A percentile compares a stretch with the other conserved stretches of the same genome.
Evolutionary conservation across 1,140 invertebrate species (phyloP).

Genomic region (fruit fly (Drosophila melanogaster)): DNA sequence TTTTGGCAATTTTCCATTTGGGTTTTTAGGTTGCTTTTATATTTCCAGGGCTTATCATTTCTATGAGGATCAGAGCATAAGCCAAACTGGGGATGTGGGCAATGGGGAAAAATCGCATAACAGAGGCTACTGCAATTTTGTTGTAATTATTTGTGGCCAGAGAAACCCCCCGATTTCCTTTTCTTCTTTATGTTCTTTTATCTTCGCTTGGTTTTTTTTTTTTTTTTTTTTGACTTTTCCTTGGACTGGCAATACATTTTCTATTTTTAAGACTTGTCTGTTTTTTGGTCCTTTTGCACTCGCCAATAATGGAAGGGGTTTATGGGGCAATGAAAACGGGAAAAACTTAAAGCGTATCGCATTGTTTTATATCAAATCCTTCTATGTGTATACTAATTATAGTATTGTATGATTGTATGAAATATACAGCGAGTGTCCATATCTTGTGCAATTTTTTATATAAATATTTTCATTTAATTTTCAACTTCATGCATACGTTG

Average conservation of each 20-base stretch:
- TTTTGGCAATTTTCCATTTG: constrained; percentile 28
- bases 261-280: constrained; percentile 15
- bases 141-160: constrained; percentile 37
- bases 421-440: too few relatives aligned
- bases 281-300: constrained; percentile 11
- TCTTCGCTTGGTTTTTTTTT: background rate
- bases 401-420: too few relatives aligned
- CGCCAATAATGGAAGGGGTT: background rate
- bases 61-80: background rate
- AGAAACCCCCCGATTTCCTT: background rate
- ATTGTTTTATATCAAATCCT: background rate
- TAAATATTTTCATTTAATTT: background rate
- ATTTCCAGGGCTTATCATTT: constrained; percentile 36
- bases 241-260: constrained; percentile 13
- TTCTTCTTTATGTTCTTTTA: background rate
- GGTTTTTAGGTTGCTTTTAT: constrained; percentile 16
- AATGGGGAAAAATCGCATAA: background rate
- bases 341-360: background rate
- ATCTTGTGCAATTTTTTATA: background rate
- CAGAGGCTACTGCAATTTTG: constrained; percentile 19
- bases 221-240: background rate
- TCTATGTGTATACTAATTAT: too few relatives aligned
- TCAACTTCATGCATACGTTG: background rate
- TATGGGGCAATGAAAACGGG: background rate
- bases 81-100: background rate